Conservation (phyloP, 2,888 invertebrate species). For the Eurytoma adleriae region DNA sequence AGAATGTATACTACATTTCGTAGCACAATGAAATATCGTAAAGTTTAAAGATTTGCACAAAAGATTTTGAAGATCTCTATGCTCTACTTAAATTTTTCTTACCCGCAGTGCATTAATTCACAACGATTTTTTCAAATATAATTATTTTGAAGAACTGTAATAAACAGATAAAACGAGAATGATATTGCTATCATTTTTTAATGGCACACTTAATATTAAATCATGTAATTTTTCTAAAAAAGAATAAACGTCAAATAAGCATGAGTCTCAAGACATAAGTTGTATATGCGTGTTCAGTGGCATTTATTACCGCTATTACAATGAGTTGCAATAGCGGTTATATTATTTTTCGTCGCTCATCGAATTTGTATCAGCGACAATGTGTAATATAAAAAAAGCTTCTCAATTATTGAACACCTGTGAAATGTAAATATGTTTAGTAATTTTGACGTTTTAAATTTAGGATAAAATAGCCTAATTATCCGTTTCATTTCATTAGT, state of each 20-base stretch:
- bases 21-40: constrained; percentile 19
- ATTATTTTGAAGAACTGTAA: constrained; percentile 11
- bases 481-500: constrained; percentile 41
- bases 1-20: constrained; percentile 14
- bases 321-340: neutral
- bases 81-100: constrained; percentile 26
- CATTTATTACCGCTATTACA: constrained; percentile 38
- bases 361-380: constrained; percentile 33
- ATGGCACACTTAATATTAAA: constrained; percentile 17
- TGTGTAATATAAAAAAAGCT: constrained; percentile 47
- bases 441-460: constrained; percentile 43
- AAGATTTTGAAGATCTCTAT: constrained; percentile 36
- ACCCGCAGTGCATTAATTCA: neutral
- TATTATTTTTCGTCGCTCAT: constrained; percentile 12
- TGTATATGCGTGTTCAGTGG: constrained; percentile 44
- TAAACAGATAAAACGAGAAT: constrained; percentile 11
- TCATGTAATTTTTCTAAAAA: constrained; percentile 42
- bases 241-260: constrained; percentile 20
- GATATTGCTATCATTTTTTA: constrained; percentile 1
- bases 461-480: constrained; percentile 37
- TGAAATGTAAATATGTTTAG: constrained; percentile 57
- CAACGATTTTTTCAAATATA: constrained; percentile 16
- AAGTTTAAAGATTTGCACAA: constrained; percentile 25
- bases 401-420: constrained; percentile 45
- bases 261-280: constrained; percentile 15